These are phyloP conservation scores for Platycnemis pennipes DNA, from an alignment of 2,888 invertebrate genomes.

Conservation along the genomic window DNA sequence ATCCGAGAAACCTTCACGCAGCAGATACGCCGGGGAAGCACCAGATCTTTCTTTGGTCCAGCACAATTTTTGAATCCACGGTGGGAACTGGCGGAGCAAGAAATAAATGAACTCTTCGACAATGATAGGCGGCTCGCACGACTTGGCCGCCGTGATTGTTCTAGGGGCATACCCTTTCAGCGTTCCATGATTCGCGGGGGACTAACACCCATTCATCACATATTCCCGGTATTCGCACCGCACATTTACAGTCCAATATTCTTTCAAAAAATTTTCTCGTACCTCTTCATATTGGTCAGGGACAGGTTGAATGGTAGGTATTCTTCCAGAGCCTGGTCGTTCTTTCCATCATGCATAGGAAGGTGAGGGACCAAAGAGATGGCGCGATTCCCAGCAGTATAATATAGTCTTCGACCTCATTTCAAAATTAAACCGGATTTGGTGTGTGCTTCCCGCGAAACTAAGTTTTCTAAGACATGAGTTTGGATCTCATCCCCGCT, in stretches of 20 bases:
- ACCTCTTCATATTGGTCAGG: neutral
- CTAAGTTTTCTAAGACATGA: neutral
- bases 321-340: neutral
- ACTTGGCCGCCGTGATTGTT: neutral
- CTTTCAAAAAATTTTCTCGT: neutral
- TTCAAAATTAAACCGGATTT: neutral
- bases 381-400: neutral
- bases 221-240: neutral
- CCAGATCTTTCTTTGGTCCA: too few species aligned
- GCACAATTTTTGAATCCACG: too few species aligned
- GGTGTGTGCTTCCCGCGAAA: neutral
- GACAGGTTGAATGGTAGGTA: neutral
- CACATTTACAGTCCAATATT: neutral
- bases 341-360: neutral
- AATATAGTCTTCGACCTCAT: neutral
- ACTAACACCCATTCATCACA: neutral
- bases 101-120: too few species aligned
- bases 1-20: too few species aligned
- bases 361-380: neutral
- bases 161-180: neutral
- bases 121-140: too few species aligned
- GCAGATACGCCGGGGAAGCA: too few species aligned
- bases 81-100: too few species aligned
- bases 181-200: neutral
- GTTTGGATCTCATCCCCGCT: neutral